Conservation (phyloP, 1,140 invertebrate genomes). For the Dermatophagoides farinae region DNA sequence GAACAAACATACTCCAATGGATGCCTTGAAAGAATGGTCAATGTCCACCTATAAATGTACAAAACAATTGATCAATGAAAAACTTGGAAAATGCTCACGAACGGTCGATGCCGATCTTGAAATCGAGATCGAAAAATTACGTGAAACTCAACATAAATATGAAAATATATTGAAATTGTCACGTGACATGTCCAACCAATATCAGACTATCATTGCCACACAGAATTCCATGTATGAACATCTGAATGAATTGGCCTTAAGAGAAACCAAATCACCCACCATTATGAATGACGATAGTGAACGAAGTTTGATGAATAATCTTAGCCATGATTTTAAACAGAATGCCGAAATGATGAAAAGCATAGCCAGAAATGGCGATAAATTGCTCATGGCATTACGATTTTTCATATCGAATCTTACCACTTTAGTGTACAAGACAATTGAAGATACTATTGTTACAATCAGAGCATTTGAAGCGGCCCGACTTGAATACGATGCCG, state of each 20-base stretch:
- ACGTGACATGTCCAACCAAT: conserved; percentile 26
- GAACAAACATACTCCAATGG: conserved; percentile 33
- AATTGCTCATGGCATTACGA: conserved; percentile 60
- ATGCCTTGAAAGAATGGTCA: conserved; percentile 80
- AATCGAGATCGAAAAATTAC: conserved; percentile 65
- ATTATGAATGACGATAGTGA: neutral
- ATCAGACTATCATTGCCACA: conserved; percentile 9
- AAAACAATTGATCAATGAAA: conserved; percentile 79
- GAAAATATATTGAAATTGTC: conserved; percentile 65
- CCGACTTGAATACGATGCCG: conserved; percentile 89
- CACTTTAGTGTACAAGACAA: conserved; percentile 86
- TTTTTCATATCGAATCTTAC: conserved; percentile 88
- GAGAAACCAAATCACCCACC: conserved; percentile 1
- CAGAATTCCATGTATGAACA: conserved; percentile 11
- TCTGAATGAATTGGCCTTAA: conserved; percentile 13
- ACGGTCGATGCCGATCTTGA: conserved; percentile 79
- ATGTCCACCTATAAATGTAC: conserved; percentile 93
- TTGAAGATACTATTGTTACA: conserved; percentile 83
- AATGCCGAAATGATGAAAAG: conserved; percentile 86
- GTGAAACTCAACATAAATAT: conserved; percentile 87
- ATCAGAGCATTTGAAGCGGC: conserved; percentile 78
- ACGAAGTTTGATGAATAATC: neutral
- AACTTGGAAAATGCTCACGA: conserved; percentile 52
- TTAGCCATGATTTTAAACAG: conserved; percentile 62
- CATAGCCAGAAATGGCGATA: conserved; percentile 80